Evolutionary conservation across 2,113 vertebrate species (phyloP).

Genomic region (Zosterops pallidus): DNA sequence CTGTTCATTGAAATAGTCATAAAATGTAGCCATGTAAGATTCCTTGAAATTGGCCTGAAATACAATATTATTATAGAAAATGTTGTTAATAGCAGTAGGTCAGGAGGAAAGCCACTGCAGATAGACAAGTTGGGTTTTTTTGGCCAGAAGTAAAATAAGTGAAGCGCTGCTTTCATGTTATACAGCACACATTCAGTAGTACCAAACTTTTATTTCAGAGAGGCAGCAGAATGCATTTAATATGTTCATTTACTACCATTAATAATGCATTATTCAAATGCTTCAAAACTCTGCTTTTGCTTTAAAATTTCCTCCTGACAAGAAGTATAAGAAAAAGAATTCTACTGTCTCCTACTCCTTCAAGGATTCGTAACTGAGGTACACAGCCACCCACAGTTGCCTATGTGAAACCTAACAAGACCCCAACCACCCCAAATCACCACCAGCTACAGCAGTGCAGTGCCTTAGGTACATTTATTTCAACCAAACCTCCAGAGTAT

Average conservation of each 20-base stretch:
- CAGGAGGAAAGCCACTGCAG: background rate
- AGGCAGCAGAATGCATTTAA: background rate
- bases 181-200: background rate
- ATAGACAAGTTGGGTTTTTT: background rate
- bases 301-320: background rate
- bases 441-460: background rate
- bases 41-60: conserved; percentile 96
- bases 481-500: background rate
- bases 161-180: background rate
- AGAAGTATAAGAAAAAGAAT: background rate
- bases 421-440: background rate
- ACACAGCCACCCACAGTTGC: background rate
- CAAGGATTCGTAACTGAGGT: background rate
- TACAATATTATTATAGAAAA: conserved; percentile 6
- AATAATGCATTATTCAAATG: background rate
- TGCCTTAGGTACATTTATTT: background rate
- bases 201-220: background rate
- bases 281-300: background rate
- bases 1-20: conserved; percentile 97
- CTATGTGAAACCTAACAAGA: background rate
- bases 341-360: background rate
- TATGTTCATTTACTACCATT: background rate
- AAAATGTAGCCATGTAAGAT: conserved; percentile 96
- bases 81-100: background rate
- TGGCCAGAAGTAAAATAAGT: background rate